Conservation (phyloP, 2,888 invertebrate genomes). For the Mythimna lalbum region DNA sequence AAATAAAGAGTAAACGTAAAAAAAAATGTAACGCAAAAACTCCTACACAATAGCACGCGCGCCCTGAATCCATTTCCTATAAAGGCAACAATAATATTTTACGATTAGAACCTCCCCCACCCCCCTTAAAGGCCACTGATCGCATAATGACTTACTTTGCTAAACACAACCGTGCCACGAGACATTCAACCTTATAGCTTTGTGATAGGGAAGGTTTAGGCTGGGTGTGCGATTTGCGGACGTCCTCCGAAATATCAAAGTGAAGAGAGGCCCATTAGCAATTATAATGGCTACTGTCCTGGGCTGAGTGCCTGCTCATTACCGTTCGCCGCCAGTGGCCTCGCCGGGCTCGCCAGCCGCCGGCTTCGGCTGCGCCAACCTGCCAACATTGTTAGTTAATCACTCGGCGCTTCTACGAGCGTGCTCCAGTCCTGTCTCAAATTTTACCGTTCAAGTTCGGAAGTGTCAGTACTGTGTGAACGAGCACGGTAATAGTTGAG, state of each 20-base stretch:
- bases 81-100: slow-evolving; percentile 74
- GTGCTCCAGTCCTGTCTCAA: slow-evolving; percentile 29
- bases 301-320: slow-evolving; percentile 84
- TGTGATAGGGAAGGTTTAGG: slow-evolving; percentile 17
- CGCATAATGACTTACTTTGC: slow-evolving; percentile 67
- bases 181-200: slow-evolving; percentile 50
- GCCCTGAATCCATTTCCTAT: slow-evolving; percentile 41
- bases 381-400: slow-evolving; percentile 62
- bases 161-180: slow-evolving; percentile 57
- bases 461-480: background rate
- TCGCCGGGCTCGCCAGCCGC: slow-evolving; percentile 1
- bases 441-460: slow-evolving; percentile 11
- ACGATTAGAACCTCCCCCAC: slow-evolving; percentile 69
- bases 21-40: slow-evolving; percentile 1
- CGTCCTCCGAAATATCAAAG: slow-evolving; percentile 74
- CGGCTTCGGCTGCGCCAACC: slow-evolving; percentile 39
- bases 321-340: slow-evolving; percentile 49
- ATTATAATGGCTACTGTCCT: slow-evolving; percentile 84
- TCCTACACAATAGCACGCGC: slow-evolving; percentile 13
- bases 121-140: slow-evolving; percentile 63
- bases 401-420: slow-evolving; percentile 56
- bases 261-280: slow-evolving; percentile 81
- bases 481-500: background rate
- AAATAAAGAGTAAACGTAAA: slow-evolving; percentile 4
- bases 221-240: slow-evolving; percentile 35